Conservation (phyloP, 2,797 vertebrate genomes). For the Anas bernieri region DNA sequence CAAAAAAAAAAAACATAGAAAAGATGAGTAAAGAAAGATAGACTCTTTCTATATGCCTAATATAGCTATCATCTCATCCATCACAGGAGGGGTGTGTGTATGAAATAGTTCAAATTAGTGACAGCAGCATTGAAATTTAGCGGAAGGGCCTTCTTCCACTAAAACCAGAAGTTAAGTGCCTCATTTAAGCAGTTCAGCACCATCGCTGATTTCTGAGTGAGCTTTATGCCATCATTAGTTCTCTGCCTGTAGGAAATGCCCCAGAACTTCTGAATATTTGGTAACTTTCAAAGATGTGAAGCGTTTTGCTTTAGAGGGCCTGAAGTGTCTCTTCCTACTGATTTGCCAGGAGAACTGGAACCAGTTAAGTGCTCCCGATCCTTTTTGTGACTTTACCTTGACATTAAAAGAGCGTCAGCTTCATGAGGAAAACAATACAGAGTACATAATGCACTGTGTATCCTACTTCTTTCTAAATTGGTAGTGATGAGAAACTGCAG, state of each 20-base stretch:
- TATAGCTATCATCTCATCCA: background rate
- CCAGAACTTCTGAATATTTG: background rate
- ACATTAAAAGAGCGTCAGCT: slow-evolving; percentile 14
- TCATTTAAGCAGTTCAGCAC: background rate
- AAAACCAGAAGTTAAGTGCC: background rate
- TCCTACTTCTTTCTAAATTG: background rate
- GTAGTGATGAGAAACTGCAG: background rate
- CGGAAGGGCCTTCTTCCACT: background rate
- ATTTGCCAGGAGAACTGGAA: slow-evolving; percentile 26
- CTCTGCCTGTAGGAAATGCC: background rate
- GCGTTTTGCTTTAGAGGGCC: background rate
- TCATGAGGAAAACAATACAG: background rate
- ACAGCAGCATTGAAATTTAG: background rate
- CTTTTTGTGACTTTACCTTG: slow-evolving; percentile 4
- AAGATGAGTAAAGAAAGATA: background rate
- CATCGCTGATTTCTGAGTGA: background rate
- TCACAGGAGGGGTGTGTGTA: background rate
- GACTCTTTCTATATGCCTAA: background rate
- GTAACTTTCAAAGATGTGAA: background rate
- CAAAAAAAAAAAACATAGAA: background rate
- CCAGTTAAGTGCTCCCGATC: slow-evolving; percentile 1
- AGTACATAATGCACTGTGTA: background rate
- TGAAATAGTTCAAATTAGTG: background rate
- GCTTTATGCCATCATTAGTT: background rate
- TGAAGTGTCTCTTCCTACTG: background rate